A percentile compares a stretch with the other conserved stretches of the same genome.
Conservation (phyloP, 2,113 vertebrate species). For the Tychaedon coryphoeus region DNA sequence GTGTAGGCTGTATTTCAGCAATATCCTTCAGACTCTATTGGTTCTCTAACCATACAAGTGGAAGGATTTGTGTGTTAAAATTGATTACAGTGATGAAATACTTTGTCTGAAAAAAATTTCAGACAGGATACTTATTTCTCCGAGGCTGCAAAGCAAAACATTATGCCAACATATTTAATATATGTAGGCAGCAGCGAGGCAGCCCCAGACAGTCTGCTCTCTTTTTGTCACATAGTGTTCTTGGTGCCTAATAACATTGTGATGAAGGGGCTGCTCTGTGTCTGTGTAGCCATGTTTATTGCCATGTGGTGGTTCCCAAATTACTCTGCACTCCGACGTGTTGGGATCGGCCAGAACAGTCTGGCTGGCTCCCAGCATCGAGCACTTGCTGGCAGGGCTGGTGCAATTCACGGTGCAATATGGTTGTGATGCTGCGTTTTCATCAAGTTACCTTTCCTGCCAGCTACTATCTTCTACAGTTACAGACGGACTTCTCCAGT, state of each 20-base stretch:
- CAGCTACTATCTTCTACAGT: constrained; percentile 22
- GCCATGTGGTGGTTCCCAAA: constrained; percentile 64
- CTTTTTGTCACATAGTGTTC: constrained; percentile 39
- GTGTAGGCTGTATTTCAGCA: not conserved
- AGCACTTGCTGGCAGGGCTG: constrained; percentile 34
- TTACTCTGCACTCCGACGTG: constrained; percentile 17
- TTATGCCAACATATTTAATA: constrained; percentile 34
- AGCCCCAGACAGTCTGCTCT: not conserved
- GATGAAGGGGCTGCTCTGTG: constrained; percentile 2
- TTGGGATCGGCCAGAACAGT: constrained; percentile 8
- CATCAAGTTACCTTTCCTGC: not conserved
- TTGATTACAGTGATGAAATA: constrained; percentile 43
- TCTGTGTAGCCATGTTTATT: constrained; percentile 53
- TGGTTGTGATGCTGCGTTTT: constrained; percentile 10
- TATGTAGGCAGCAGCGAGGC: not conserved
- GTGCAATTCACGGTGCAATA: not conserved
- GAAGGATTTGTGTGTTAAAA: constrained; percentile 51
- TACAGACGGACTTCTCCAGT: not conserved
- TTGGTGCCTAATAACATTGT: not conserved
- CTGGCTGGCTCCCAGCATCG: constrained; percentile 51
- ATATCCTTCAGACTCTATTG: not conserved
- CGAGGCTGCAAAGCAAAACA: constrained; percentile 21
- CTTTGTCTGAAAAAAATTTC: not conserved
- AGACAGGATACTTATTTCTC: constrained; percentile 52
- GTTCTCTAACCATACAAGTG: not conserved